Base-by-base conservation (phyloP, 2,113 vertebrate species). In the Lophius piscatorius region DNA sequence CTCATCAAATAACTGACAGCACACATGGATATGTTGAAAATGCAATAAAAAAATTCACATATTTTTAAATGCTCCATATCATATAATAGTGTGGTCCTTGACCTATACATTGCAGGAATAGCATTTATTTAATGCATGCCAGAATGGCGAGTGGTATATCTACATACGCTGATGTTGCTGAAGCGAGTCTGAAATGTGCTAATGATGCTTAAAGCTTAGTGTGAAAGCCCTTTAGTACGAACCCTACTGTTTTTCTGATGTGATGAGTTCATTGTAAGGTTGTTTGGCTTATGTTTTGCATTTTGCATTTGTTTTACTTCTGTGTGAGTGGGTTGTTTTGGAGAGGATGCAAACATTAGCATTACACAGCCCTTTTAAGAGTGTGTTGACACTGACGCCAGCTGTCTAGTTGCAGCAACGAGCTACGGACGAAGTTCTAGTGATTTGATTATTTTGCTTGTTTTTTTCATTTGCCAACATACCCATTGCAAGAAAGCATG, bases 401-500 rank as follows among this genome's bases (percentile, higher is more conserved):
- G 36, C 23, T 72, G 59, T 47, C 64, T 40, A 50, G 49, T 33
- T 28, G 18, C 51, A 56, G 40, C 34, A 9, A 34, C 47, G 57
- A 59, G 38, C 34, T 49, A 57, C 41, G 41, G 50, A 46, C 56
- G 49, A 80, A 59, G 52, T 60, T 46, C 17, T 17, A 26, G 55
- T 24, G 20, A 74, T 72, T 72, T 76, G 23, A 62, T 77, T 61
- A n/a, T 1, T 14, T 61, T 28, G 62, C 61, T 36, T 68, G 63
- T 41, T 69, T 62, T 69, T 80, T 82, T 62, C 58, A 62, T 64
- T 70, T 69, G 56, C 47, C 14, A 39, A 63, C 57, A 63, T 50
- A 46, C 28, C 64, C 54, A 9, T 52, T 23, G 52, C 57, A 46
- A 48, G 47, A 64, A 42, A 47, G 63, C 78, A 63, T 81, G 58